Evolutionary conservation across 2,888 invertebrate species (phyloP).

Genomic region (Drosophila paramelanica): DNA sequence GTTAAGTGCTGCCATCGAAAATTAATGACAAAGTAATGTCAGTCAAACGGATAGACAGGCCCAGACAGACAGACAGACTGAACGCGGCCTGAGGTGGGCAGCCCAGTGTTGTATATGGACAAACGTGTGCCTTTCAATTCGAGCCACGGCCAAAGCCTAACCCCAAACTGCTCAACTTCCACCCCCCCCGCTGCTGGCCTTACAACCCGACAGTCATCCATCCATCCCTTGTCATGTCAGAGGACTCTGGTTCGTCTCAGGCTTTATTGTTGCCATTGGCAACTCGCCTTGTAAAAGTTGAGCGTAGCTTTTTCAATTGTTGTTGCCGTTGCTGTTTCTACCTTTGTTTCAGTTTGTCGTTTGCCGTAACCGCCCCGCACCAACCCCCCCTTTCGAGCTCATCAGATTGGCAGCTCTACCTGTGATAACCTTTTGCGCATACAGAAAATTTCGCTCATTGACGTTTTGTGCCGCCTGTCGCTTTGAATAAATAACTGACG

Average conservation of each 20-base stretch:
- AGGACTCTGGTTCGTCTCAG: conserved; percentile 40
- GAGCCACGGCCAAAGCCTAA: conserved; percentile 12
- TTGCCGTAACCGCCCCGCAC: not conserved
- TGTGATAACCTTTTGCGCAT: conserved; percentile 60
- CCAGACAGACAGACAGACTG: conserved; percentile 31
- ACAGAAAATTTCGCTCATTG: conserved; percentile 75
- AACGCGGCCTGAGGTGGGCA: not conserved
- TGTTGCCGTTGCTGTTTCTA: conserved; percentile 21
- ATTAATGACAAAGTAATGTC: conserved; percentile 84
- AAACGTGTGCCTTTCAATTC: conserved; percentile 63
- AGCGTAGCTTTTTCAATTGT: conserved; percentile 51
- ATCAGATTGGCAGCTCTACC: conserved; percentile 37
- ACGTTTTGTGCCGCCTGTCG: conserved; percentile 82
- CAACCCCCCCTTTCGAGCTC: not conserved
- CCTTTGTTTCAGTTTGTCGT: conserved; percentile 47
- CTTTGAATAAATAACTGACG: conserved; percentile 80
- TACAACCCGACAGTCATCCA: conserved; percentile 59
- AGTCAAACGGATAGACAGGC: conserved; percentile 78
- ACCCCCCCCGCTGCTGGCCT: conserved; percentile 9
- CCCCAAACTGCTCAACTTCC: conserved; percentile 13
- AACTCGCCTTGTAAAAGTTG: conserved; percentile 65
- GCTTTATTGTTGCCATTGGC: conserved; percentile 58
- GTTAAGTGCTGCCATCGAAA: conserved; percentile 80
- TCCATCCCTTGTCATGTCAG: conserved; percentile 81
- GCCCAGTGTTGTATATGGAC: conserved; percentile 29